These are phyloP conservation scores for Eurois occulta DNA, from an alignment of 2,888 invertebrate species.

Conservation along the genomic window DNA sequence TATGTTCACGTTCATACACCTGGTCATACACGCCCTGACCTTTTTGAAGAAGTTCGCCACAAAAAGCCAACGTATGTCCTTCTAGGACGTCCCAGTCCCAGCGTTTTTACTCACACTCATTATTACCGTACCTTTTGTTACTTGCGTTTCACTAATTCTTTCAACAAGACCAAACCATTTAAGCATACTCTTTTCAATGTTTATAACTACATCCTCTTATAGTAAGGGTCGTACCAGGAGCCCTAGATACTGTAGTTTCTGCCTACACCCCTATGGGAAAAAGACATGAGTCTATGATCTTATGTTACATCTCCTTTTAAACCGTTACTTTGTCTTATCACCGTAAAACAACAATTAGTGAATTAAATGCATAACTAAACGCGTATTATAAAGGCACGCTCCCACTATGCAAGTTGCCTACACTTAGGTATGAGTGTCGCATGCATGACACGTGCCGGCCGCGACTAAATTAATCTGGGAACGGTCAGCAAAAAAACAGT, in stretches of 20 bases:
- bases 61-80: not conserved
- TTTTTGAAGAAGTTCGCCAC: not conserved
- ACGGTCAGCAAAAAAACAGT: not conserved
- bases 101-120: not conserved
- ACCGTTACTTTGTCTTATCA: not conserved
- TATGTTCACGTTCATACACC: too few relatives aligned
- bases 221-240: not conserved
- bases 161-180: not conserved
- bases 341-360: not conserved
- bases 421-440: not conserved
- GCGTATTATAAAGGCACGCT: not conserved
- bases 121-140: not conserved
- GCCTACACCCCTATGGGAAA: not conserved
- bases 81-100: not conserved
- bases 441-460: not conserved
- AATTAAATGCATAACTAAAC: constrained; percentile 1
- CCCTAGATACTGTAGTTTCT: not conserved
- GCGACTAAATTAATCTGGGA: constrained; percentile 16
- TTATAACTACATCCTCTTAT: not conserved
- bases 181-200: not conserved
- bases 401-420: not conserved
- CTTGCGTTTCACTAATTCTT: too few relatives aligned
- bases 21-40: too few relatives aligned
- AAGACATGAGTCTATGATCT: not conserved
- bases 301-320: not conserved